Evolutionary conservation across 1,140 invertebrate species (phyloP).

Genomic region (Zeugodacus cucurbitae): DNA sequence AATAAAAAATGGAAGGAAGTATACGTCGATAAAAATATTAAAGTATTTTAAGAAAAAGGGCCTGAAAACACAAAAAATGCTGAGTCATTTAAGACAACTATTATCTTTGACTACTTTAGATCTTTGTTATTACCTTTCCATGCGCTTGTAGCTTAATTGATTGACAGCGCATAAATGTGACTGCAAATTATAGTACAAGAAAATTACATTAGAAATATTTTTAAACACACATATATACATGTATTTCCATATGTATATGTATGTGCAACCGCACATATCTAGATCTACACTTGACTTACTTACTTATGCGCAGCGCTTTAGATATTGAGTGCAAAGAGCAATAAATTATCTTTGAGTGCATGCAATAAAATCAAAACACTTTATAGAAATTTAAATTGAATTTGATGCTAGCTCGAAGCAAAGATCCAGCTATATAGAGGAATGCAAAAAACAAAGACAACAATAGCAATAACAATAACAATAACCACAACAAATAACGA

Average conservation of each 20-base stretch:
- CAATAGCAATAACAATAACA: not conserved
- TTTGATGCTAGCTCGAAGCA: slow-evolving; percentile 4
- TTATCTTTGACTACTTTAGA: too few relatives aligned
- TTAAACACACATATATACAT: not conserved
- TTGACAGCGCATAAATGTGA: not conserved
- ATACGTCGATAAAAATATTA: too few relatives aligned
- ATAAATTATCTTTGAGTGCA: slow-evolving; percentile 36
- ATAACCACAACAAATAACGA: not conserved
- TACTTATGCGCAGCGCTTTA: not conserved
- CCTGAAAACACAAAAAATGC: not conserved
- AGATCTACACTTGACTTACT: slow-evolving; percentile 14
- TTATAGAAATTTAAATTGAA: slow-evolving; percentile 15
- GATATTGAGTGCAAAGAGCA: slow-evolving; percentile 15
- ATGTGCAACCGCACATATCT: not conserved
- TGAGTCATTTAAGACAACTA: not conserved
- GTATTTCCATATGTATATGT: not conserved
- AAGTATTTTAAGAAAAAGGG: too few relatives aligned
- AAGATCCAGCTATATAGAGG: not conserved
- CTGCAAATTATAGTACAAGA: not conserved
- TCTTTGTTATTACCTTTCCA: not conserved
- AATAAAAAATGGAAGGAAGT: too few relatives aligned
- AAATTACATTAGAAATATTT: not conserved
- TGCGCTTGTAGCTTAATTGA: not conserved
- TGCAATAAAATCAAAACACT: slow-evolving; percentile 21
- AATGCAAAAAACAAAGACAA: not conserved